A percentile compares a stretch with the other conserved stretches of the same genome.
These are phyloP conservation scores for Protula sp. DNA, from an alignment of 2,888 invertebrate genomes.

Conservation along the genomic window DNA sequence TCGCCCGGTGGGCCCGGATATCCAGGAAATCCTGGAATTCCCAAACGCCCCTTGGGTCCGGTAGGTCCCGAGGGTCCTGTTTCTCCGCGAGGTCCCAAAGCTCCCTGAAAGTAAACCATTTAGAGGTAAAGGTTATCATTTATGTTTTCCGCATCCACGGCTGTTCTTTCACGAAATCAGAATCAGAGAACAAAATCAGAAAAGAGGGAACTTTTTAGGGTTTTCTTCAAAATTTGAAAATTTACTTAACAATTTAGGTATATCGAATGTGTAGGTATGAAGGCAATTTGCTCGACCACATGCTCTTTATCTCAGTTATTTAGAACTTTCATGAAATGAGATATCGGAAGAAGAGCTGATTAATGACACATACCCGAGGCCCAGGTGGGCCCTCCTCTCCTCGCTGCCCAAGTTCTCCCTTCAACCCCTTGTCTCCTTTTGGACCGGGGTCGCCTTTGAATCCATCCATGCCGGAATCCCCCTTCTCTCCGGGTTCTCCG, in stretches of 20 bases:
- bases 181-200: too few species aligned
- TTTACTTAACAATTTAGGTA: too few species aligned
- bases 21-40: conserved; percentile 12
- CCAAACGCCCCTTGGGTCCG: conserved; percentile 10
- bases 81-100: conserved; percentile 20
- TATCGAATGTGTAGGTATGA: too few species aligned
- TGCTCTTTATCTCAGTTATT: too few species aligned
- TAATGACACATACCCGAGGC: conserved; percentile 18
- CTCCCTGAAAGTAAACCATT: not conserved
- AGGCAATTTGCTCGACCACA: too few species aligned
- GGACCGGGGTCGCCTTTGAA: conserved; percentile 17
- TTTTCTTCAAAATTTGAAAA: too few species aligned
- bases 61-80: conserved; percentile 58
- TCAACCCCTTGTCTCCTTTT: conserved; percentile 19
- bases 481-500: conserved; percentile 60
- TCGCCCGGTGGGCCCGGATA: conserved; percentile 16
- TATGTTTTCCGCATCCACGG: too few species aligned
- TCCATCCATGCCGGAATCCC: conserved; percentile 17
- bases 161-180: too few species aligned
- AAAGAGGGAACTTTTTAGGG: too few species aligned
- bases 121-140: too few species aligned
- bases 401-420: conserved; percentile 16
- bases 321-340: too few species aligned
- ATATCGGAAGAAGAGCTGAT: too few species aligned
- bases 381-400: conserved; percentile 23